These are phyloP conservation scores for Atherinosoma microstoma DNA, from an alignment of 2,797 vertebrate species.

Conservation along the genomic window DNA sequence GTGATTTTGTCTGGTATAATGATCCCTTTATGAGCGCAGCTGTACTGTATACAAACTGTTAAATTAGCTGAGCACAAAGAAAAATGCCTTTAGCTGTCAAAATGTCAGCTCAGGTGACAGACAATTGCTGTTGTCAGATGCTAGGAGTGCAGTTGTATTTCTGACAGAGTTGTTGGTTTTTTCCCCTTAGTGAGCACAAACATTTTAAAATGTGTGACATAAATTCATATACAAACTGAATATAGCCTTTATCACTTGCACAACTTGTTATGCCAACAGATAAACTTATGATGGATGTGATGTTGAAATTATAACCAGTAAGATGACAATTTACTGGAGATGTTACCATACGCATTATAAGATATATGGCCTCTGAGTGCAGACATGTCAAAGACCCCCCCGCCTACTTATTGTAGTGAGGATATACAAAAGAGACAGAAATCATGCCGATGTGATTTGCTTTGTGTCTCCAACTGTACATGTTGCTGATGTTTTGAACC, in stretches of 20 bases:
- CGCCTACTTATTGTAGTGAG: too few species aligned
- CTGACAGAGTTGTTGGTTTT: slow-evolving; percentile 22
- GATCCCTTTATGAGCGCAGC: slow-evolving; percentile 24
- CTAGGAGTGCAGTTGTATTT: slow-evolving; percentile 30
- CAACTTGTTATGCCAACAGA: too few species aligned
- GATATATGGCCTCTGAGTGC: too few species aligned
- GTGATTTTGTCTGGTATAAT: slow-evolving; percentile 39
- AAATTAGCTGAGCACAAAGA: slow-evolving; percentile 65
- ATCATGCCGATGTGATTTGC: not conserved
- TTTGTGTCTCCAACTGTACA: not conserved
- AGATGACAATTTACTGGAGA: too few species aligned
- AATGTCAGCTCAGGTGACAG: slow-evolving; percentile 12
- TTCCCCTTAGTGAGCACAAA: not conserved
- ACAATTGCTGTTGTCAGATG: slow-evolving; percentile 45
- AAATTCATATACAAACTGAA: not conserved
- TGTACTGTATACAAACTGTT: slow-evolving; percentile 18
- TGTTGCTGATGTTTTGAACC: not conserved
- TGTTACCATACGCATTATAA: too few species aligned
- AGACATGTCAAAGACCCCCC: too few species aligned
- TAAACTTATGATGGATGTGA: too few species aligned
- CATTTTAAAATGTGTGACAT: not conserved
- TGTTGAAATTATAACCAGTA: too few species aligned
- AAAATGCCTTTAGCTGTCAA: slow-evolving; percentile 55
- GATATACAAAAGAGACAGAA: not conserved
- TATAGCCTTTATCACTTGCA: not conserved